phyloP scores from a whole-genome alignment of 2,888 invertebrate species.

The Megastigmus dorsalis region DNA sequence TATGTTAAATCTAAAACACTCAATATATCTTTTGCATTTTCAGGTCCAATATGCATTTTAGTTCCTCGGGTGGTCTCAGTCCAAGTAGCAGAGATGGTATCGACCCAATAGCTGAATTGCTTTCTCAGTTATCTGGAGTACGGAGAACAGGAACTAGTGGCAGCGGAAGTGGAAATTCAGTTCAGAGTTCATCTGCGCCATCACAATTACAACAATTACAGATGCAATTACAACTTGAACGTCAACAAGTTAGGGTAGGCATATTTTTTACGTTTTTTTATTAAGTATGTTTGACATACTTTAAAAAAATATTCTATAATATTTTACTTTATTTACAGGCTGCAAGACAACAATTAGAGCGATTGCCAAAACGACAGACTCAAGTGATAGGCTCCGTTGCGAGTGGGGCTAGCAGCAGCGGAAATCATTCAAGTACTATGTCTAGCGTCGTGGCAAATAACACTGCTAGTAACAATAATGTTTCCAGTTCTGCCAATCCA shows the following conservation, averaged over 20 bases:
- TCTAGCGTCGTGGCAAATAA: slow-evolving; percentile 70
- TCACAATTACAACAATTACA: slow-evolving; percentile 94
- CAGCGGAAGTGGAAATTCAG: slow-evolving; percentile 74
- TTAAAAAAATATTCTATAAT: not conserved
- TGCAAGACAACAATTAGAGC: slow-evolving; percentile 91
- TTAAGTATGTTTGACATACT: slow-evolving; percentile 1
- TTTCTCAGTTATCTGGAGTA: slow-evolving; percentile 96
- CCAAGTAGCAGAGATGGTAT: slow-evolving; percentile 94
- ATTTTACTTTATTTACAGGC: slow-evolving; percentile 76
- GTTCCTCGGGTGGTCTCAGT: slow-evolving; percentile 89
- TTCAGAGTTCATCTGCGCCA: slow-evolving; percentile 77
- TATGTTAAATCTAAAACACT: no score
- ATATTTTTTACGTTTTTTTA: slow-evolving; percentile 22
- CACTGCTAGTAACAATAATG: slow-evolving; percentile 71
- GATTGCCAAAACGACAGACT: slow-evolving; percentile 88
- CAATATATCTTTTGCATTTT: no score
- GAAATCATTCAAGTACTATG: slow-evolving; percentile 71
- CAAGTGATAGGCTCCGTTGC: slow-evolving; percentile 78
- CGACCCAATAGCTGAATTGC: slow-evolving; percentile 96
- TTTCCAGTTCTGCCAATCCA: slow-evolving; percentile 66
- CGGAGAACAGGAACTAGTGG: slow-evolving; percentile 81
- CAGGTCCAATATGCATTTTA: slow-evolving; percentile 94
- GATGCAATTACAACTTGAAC: slow-evolving; percentile 94
- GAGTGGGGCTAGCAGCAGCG: slow-evolving; percentile 72
- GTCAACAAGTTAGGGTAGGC: slow-evolving; percentile 86